Evolutionary conservation across 2,113 vertebrate species (phyloP).

Genomic region (Boulengeromyrus knoepffleri): DNA sequence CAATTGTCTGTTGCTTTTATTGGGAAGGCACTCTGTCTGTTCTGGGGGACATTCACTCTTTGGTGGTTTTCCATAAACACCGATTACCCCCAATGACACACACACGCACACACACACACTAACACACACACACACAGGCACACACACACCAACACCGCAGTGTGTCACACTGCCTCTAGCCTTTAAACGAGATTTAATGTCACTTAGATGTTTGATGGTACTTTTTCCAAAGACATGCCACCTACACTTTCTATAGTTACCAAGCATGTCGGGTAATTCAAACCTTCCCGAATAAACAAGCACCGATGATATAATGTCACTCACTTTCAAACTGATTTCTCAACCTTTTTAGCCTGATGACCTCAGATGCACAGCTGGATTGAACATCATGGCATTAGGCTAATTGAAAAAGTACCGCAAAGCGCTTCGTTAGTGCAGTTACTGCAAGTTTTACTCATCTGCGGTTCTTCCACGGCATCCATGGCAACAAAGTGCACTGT

Average conservation of each 20-base stretch:
- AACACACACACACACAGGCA: neutral
- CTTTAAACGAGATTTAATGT: neutral
- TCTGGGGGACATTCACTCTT: neutral
- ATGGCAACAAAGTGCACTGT: neutral
- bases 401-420: neutral
- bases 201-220: neutral
- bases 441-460: neutral
- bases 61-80: neutral
- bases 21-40: neutral
- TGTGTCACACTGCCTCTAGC: neutral
- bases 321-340: neutral
- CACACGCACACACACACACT: neutral
- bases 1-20: neutral
- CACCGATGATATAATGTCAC: neutral
- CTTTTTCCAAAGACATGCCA: neutral
- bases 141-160: neutral
- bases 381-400: neutral
- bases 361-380: neutral
- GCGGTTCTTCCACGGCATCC: neutral
- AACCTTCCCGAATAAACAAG: neutral
- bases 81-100: neutral
- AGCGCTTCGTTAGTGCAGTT: neutral
- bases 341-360: neutral
- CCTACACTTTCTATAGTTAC: neutral
- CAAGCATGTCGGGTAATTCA: neutral